Conservation (phyloP, 1,140 invertebrate species). For the Heliconius congener region DNA sequence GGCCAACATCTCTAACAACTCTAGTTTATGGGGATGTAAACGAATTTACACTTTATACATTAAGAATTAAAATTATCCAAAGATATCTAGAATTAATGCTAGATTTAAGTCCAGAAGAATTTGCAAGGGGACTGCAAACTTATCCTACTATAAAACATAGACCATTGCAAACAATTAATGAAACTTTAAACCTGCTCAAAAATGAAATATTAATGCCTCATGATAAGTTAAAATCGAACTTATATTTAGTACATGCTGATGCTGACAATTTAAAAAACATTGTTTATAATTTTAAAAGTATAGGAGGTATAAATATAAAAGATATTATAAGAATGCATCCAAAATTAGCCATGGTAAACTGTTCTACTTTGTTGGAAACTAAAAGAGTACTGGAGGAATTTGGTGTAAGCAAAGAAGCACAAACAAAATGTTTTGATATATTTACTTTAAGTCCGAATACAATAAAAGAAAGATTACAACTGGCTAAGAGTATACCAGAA, state of each 20-base stretch:
- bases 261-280: slow-evolving; percentile 75
- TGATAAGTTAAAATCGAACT: slow-evolving; percentile 78
- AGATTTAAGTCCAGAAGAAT: slow-evolving; percentile 71
- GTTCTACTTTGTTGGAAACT: slow-evolving; percentile 65
- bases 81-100: slow-evolving; percentile 76
- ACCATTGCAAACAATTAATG: slow-evolving; percentile 72
- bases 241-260: slow-evolving; percentile 76
- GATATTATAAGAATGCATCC: slow-evolving; percentile 75
- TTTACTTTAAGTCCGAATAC: slow-evolving; percentile 71
- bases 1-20: slow-evolving; percentile 68
- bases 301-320: slow-evolving; percentile 74
- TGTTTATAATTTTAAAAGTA: slow-evolving; percentile 66
- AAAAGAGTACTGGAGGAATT: slow-evolving; percentile 75
- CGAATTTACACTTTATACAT: slow-evolving; percentile 56
- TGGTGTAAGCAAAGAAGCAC: slow-evolving; percentile 67
- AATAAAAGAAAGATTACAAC: slow-evolving; percentile 73
- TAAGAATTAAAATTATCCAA: slow-evolving; percentile 68
- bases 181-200: slow-evolving; percentile 76
- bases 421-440: slow-evolving; percentile 71
- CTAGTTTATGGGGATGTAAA: slow-evolving; percentile 57
- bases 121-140: slow-evolving; percentile 66
- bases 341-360: slow-evolving; percentile 72
- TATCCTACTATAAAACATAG: slow-evolving; percentile 78
- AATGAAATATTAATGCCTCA: slow-evolving; percentile 71
- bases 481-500: slow-evolving; percentile 74